Percentiles rank a stretch among this genome's conserved stretches.
phyloP scores from a whole-genome alignment of 2,113 vertebrate genomes.

The Ammodytes dubius region DNA sequence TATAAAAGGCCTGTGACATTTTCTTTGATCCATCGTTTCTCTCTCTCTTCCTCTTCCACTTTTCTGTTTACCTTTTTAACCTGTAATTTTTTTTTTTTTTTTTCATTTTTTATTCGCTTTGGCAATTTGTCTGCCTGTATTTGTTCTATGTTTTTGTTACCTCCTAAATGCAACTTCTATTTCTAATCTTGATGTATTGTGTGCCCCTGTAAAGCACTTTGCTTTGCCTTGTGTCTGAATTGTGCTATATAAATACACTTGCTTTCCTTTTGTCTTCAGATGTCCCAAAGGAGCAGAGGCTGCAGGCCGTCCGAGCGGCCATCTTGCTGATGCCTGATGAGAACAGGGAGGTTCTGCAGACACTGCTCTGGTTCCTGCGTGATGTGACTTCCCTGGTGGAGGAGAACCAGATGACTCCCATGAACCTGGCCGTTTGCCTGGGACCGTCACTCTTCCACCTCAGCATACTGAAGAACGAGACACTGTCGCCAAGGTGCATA shows the following conservation, averaged over 20 bases:
- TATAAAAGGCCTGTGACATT: neutral
- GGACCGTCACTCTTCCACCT: slow-evolving; percentile 98
- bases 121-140: too few relatives aligned
- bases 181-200: too few relatives aligned
- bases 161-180: too few relatives aligned
- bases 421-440: slow-evolving; percentile 97
- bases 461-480: slow-evolving; percentile 94
- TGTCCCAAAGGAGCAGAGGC: slow-evolving; percentile 93
- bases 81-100: too few relatives aligned
- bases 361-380: slow-evolving; percentile 91
- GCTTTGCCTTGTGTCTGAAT: too few relatives aligned
- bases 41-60: neutral
- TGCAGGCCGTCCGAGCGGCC: slow-evolving; percentile 93
- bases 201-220: too few relatives aligned
- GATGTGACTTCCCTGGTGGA: slow-evolving; percentile 91
- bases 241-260: too few relatives aligned
- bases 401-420: slow-evolving; percentile 98
- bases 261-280: slow-evolving; percentile 78
- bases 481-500: slow-evolving; percentile 89
- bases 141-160: too few relatives aligned
- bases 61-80: too few relatives aligned
- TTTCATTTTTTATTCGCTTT: too few relatives aligned
- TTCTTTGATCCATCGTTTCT: neutral
- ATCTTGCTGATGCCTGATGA: slow-evolving; percentile 95
- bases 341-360: slow-evolving; percentile 94